phyloP scores from a whole-genome alignment of 2,888 invertebrate species.

The Phrixothrix hirtus region DNA sequence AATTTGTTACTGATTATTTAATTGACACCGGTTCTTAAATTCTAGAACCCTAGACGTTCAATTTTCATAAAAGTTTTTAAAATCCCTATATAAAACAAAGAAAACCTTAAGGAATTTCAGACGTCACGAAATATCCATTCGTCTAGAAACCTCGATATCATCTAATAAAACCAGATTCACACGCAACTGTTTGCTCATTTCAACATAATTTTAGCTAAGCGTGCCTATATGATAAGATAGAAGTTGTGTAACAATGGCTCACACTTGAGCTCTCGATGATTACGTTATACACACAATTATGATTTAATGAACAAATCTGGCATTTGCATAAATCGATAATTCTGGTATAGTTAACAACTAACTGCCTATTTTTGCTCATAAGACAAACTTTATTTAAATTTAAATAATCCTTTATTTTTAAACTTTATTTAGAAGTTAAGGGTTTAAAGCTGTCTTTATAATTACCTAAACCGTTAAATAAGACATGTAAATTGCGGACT shows the following conservation, averaged over 20 bases:
- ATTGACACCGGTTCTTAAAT: constrained; percentile 22
- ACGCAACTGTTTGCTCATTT: constrained; percentile 21
- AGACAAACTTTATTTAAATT: background rate
- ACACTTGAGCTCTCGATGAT: constrained; percentile 24
- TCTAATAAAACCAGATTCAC: constrained; percentile 41
- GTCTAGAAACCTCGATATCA: constrained; percentile 39
- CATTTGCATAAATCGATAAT: constrained; percentile 39
- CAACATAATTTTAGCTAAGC: constrained; percentile 1
- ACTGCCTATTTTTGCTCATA: no score
- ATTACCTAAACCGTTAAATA: no score
- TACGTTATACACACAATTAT: constrained; percentile 39
- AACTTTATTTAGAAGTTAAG: background rate
- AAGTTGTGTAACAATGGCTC: constrained; percentile 18
- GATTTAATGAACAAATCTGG: constrained; percentile 40
- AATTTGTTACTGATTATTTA: constrained; percentile 27
- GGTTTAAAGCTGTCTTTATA: no score
- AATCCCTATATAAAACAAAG: constrained; percentile 19
- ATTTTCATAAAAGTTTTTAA: constrained; percentile 23
- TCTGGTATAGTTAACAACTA: constrained; percentile 11
- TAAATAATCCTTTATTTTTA: background rate
- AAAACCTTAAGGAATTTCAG: constrained; percentile 34
- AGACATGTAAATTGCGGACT: no score
- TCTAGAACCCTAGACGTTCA: constrained; percentile 11
- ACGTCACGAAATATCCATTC: constrained; percentile 41
- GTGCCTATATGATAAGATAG: constrained; percentile 15